Evolutionary conservation across 2,888 invertebrate genomes (phyloP), one percentile per base, ranked within the genome.

Genomic region (Eustalomyia histrio): DNA sequence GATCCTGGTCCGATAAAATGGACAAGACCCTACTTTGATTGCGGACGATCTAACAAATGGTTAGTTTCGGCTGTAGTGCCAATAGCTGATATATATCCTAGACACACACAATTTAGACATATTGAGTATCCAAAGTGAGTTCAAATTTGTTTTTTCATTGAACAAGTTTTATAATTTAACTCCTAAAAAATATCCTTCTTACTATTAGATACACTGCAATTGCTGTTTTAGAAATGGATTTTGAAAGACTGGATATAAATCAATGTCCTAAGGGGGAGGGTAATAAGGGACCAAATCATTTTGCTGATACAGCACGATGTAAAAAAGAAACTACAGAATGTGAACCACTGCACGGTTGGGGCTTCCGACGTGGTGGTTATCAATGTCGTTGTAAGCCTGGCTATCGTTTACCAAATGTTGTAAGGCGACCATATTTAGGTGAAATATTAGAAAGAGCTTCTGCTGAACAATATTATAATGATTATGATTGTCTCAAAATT

Each of bases 11-110:
- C 99, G 14, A 96, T 99, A 0, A 95, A 96, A 89, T 98, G 97
- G 95, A 97, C 97, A 0, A 92, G 95, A 76, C 99, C 99, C 0
- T 99, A 99, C 89, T 99, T 97, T 89, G 99, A 99, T 92, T 99
- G 99, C 89, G 97, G 96, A 6, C 92, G 98, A 83, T 95, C 98
- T 0, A 98, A 99, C 91, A 96, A 97, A 88, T 99, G 99, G 99
- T 92, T 99, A 43, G 95, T 99, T 9, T 96, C 95, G 24, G 98
- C 98, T 0, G 96, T 97, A 1, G 96, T 97, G 21, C 99, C 99
- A 0, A 95, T 99, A 50, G 97, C 97, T 4, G 99, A 99, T 88
- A 97, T 98, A 84, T 98, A 96, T 91, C 98, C 98, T 0, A 92
- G 97, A 14, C 97, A 98, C 88, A 98, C 97, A 2, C 95, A 96